Percentiles rank a stretch among this genome's conserved stretches.
These are phyloP conservation scores for Agelastica alni DNA, from an alignment of 2,888 invertebrate genomes.

Conservation along the genomic window DNA sequence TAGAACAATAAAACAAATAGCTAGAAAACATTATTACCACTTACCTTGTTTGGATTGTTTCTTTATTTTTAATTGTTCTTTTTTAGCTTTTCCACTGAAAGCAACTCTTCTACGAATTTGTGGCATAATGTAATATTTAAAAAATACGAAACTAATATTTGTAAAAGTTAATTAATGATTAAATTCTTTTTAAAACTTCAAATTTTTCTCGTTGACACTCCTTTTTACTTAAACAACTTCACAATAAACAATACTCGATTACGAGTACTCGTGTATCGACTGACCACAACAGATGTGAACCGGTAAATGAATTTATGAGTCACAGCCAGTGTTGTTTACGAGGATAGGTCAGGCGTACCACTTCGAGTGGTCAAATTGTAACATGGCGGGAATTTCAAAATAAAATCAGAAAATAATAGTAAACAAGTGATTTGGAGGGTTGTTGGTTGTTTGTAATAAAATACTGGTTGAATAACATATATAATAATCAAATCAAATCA, in stretches of 20 bases:
- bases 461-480: too few relatives aligned
- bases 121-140: slow-evolving; percentile 64
- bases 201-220: neutral
- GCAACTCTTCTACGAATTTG: slow-evolving; percentile 77
- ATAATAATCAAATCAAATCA: too few relatives aligned
- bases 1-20: too few relatives aligned
- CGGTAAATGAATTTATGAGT: too few relatives aligned
- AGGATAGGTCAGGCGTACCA: too few relatives aligned
- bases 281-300: neutral
- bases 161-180: neutral
- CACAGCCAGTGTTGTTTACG: too few relatives aligned
- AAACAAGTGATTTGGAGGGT: too few relatives aligned
- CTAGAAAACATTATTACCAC: too few relatives aligned
- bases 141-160: neutral
- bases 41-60: slow-evolving; percentile 59
- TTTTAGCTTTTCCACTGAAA: slow-evolving; percentile 93
- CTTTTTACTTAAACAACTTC: neutral
- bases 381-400: too few relatives aligned
- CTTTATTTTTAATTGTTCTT: slow-evolving; percentile 78
- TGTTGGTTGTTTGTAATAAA: too few relatives aligned
- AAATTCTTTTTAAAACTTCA: neutral
- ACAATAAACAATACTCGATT: neutral
- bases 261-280: neutral
- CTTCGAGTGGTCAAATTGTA: too few relatives aligned
- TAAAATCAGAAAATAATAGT: too few relatives aligned